Evolutionary conservation across 1,140 invertebrate species (phyloP).

Genomic region (Artemia franciscana): DNA sequence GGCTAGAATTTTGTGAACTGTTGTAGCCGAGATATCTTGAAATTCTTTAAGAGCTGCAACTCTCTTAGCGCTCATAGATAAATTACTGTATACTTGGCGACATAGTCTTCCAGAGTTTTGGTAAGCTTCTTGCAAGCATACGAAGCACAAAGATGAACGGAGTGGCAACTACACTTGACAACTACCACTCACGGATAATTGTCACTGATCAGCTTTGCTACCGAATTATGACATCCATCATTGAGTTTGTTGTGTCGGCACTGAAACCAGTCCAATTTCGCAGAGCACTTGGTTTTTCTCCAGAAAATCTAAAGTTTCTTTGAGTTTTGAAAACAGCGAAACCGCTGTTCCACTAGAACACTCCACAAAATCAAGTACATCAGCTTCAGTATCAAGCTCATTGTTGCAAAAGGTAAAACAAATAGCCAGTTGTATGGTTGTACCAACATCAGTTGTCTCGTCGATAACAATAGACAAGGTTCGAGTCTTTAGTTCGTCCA

Average conservation of each 20-base stretch:
- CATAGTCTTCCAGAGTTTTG: background rate
- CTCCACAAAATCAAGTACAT: constrained; percentile 13
- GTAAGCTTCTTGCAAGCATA: background rate
- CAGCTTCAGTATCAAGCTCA: background rate
- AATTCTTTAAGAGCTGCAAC: background rate
- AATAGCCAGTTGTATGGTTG: constrained; percentile 11
- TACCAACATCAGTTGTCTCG: constrained; percentile 10
- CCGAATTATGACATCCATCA: constrained; percentile 18
- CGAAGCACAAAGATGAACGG: background rate
- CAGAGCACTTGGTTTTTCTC: constrained; percentile 12
- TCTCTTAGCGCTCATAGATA: background rate
- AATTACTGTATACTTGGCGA: background rate
- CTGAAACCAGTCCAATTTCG: constrained; percentile 17
- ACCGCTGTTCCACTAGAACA: constrained; percentile 8
- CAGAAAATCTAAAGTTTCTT: constrained; percentile 7
- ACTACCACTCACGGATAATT: background rate
- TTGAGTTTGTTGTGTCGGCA: constrained; percentile 18
- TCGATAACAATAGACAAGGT: constrained; percentile 11
- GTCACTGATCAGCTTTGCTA: constrained; percentile 14
- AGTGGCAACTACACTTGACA: background rate
- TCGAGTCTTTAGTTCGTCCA: background rate
- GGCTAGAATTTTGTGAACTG: background rate
- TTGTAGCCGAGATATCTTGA: background rate
- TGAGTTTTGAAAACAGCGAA: constrained; percentile 10
- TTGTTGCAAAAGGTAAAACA: constrained; percentile 11